These are phyloP conservation scores for Desmodus rotundus DNA, from an alignment of 2,113 vertebrate genomes.

Conservation along the genomic window DNA sequence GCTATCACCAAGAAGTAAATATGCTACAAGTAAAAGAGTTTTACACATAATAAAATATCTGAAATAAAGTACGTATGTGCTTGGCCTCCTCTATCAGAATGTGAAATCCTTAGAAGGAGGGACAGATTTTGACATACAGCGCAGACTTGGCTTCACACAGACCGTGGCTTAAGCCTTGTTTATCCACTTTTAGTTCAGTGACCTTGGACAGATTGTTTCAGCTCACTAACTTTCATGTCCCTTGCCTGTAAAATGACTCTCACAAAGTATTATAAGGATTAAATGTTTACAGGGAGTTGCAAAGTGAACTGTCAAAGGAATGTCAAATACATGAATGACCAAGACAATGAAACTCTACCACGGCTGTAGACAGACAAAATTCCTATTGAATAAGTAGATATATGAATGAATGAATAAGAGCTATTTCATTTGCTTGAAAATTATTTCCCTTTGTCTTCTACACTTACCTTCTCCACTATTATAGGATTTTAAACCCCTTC, in stretches of 20 bases:
- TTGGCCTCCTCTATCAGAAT: not conserved
- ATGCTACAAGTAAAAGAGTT: not conserved
- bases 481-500: not conserved
- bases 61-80: not conserved
- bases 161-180: not conserved
- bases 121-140: not conserved
- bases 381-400: not conserved
- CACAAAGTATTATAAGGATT: not conserved
- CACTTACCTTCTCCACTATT: not conserved
- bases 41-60: not conserved
- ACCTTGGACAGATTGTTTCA: not conserved
- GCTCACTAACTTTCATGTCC: not conserved
- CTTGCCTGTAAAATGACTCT: not conserved
- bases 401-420: not conserved
- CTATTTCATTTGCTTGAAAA: not conserved
- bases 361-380: not conserved
- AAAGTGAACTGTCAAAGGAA: not conserved
- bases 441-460: not conserved
- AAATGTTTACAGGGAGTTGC: not conserved
- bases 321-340: not conserved
- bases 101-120: not conserved
- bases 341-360: not conserved
- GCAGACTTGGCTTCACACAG: not conserved
- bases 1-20: not conserved
- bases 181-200: not conserved